Conservation (phyloP, 2,888 invertebrate genomes). For the Eupithecia tripunctaria region DNA sequence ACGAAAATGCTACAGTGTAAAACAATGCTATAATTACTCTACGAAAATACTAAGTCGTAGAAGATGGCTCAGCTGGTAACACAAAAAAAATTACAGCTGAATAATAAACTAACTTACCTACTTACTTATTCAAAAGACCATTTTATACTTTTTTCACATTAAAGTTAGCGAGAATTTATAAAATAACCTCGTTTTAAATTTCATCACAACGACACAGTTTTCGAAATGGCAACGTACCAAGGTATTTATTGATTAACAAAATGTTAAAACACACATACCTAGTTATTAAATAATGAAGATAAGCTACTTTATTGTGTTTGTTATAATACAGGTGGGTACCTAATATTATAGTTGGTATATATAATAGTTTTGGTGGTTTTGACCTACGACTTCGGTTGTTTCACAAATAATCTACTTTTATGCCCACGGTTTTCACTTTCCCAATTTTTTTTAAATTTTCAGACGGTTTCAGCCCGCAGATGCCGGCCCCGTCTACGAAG, state of each 20-base stretch:
- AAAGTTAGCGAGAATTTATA: no score
- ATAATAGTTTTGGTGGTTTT: neutral
- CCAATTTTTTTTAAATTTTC: constrained; percentile 17
- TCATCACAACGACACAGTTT: neutral
- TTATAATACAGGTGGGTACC: constrained; percentile 29
- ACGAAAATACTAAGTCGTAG: no score
- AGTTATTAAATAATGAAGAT: constrained; percentile 23
- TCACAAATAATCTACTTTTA: neutral
- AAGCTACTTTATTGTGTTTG: constrained; percentile 20
- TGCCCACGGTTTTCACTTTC: neutral
- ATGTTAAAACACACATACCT: constrained; percentile 22
- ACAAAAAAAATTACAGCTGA: no score
- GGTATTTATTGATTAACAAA: constrained; percentile 25
- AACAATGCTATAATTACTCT: no score
- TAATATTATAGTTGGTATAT: no score
- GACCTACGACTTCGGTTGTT: neutral
- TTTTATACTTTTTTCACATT: no score
- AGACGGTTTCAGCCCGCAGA: constrained; percentile 38
- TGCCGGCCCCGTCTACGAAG: constrained; percentile 14
- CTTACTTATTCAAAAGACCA: no score
- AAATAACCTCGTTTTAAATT: neutral
- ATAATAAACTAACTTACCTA: no score
- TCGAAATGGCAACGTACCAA: neutral
- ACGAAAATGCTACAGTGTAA: no score
- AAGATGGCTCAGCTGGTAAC: no score